Evolutionary conservation across 2,797 vertebrate species (phyloP).

Genomic region (Bucorvus abyssinicus): DNA sequence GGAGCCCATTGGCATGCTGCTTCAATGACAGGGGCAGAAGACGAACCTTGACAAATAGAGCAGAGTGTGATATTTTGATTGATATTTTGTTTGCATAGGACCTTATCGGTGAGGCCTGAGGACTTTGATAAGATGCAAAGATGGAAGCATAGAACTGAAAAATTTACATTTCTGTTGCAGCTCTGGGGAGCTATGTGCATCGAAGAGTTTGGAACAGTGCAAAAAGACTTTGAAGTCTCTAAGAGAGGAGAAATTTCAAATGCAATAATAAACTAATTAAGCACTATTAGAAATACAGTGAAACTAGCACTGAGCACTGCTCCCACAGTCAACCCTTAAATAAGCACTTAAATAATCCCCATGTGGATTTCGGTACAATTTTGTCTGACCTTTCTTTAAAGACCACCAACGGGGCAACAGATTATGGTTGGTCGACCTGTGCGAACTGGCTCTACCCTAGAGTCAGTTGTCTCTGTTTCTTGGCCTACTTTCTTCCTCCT

Average conservation of each 20-base stretch:
- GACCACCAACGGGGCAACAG: constrained; percentile 17
- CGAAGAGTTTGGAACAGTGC: neutral
- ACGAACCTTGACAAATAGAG: neutral
- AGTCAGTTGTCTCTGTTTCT: neutral
- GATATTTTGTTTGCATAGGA: neutral
- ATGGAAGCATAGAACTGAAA: neutral
- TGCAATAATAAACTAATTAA: constrained; percentile 59
- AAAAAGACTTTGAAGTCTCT: neutral
- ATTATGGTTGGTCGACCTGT: constrained; percentile 14
- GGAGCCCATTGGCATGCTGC: neutral
- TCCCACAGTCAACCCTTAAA: constrained; percentile 52
- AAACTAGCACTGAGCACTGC: neutral
- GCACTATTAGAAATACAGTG: constrained; percentile 23
- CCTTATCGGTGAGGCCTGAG: neutral
- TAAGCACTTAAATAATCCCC: constrained; percentile 57
- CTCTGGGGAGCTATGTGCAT: neutral
- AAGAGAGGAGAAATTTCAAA: constrained; percentile 19
- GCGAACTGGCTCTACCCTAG: neutral
- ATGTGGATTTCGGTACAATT: constrained; percentile 55
- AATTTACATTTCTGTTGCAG: neutral
- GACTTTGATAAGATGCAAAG: neutral
- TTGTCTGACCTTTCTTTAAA: constrained; percentile 63
- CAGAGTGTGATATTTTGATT: neutral
- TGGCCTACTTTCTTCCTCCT: neutral
- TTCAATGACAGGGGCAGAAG: neutral